Percentiles rank a stretch among this genome's conserved stretches.
phyloP scores from a whole-genome alignment of 2,888 invertebrate genomes.

The Zeuzera pyrina region DNA sequence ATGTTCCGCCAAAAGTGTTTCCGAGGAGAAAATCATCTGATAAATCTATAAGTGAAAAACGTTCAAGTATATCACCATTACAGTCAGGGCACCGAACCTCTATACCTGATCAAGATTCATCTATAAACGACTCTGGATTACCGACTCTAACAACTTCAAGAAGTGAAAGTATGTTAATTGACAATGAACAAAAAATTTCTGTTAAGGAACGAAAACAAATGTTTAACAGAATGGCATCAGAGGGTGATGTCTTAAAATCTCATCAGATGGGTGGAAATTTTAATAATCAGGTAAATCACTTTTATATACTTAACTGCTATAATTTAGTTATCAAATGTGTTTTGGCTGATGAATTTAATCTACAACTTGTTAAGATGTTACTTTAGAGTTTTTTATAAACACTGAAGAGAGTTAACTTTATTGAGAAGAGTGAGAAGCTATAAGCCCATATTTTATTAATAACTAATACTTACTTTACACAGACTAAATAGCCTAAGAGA shows the following conservation, averaged over 20 bases:
- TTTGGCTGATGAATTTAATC: no score
- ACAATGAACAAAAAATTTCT: conserved; percentile 80
- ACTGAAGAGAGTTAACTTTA: no score
- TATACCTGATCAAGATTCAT: conserved; percentile 31
- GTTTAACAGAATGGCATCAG: conserved; percentile 93
- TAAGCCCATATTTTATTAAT: no score
- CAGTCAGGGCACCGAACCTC: conserved; percentile 26
- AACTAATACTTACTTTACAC: no score
- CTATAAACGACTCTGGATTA: conserved; percentile 24
- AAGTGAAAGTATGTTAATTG: conserved; percentile 55
- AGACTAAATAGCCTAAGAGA: no score
- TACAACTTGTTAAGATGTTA: no score
- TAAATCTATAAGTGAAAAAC: conserved; percentile 33
- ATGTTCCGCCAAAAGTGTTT: conserved; percentile 43
- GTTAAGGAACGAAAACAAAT: conserved; percentile 94
- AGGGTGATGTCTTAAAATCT: conserved; percentile 77
- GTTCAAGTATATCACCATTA: conserved; percentile 23
- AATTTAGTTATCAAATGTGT: no score
- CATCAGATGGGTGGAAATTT: conserved; percentile 37
- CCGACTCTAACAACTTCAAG: conserved; percentile 37
- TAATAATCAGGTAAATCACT: conserved; percentile 78
- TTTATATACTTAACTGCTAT: no score
- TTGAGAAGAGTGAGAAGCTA: no score
- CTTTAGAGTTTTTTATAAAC: no score
- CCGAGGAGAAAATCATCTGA: conserved; percentile 48